Percentiles rank a stretch among this genome's conserved stretches.
Evolutionary conservation across 2,113 vertebrate genomes (phyloP).

Genomic region (Myodes glareolus): DNA sequence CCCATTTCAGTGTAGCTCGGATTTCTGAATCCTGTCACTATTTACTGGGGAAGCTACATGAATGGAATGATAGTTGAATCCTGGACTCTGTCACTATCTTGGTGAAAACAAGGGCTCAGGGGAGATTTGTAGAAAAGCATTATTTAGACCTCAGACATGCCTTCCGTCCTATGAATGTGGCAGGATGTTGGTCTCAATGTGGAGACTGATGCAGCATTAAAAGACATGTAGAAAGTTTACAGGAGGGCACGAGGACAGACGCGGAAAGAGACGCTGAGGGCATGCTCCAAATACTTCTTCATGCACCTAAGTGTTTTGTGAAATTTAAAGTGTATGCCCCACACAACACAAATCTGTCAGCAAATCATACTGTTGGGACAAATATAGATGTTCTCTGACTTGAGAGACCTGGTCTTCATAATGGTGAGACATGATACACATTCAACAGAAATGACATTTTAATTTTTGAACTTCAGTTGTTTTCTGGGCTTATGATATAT

Average conservation of each 20-base stretch:
- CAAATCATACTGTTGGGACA: neutral
- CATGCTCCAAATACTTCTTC: neutral
- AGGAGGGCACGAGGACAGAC: neutral
- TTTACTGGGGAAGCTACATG: constrained; percentile 23
- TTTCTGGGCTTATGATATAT: neutral
- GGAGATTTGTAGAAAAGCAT: neutral
- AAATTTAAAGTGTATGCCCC: neutral
- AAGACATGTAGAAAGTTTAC: neutral
- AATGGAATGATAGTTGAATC: constrained; percentile 37
- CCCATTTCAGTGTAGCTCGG: neutral
- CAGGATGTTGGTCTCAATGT: neutral
- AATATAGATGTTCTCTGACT: neutral
- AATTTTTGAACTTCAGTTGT: neutral
- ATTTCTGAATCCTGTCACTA: constrained; percentile 28
- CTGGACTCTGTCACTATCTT: constrained; percentile 27
- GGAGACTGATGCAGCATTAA: neutral
- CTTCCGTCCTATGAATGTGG: neutral
- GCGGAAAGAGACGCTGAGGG: neutral
- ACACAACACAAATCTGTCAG: neutral
- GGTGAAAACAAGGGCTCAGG: constrained; percentile 5
- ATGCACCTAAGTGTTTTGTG: neutral
- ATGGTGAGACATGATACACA: too few species aligned
- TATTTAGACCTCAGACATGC: neutral
- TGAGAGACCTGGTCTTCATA: neutral
- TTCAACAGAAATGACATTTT: neutral